Evolutionary conservation across 2,797 vertebrate genomes (phyloP), one percentile per base, ranked within the genome.

Genomic region (Emys orbicularis): DNA sequence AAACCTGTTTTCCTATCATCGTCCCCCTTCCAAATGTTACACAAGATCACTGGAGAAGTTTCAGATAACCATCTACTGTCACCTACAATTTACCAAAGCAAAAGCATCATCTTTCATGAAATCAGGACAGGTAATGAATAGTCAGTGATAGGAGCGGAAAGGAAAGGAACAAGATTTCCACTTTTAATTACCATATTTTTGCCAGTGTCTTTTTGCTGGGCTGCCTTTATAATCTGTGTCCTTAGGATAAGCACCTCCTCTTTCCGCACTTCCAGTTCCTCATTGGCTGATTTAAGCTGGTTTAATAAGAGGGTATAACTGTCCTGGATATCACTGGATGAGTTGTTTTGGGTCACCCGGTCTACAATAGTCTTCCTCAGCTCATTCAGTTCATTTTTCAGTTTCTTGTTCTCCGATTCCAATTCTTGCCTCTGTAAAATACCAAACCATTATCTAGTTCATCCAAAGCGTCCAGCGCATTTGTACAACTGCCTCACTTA

Each of bases 201-300:
- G 52, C 95, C 97, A 0, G 74, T 84, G 10, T 98, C 98, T 16
- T 97, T 98, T 54, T 98, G 98, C 96, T 98, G 98, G 27, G 98
- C 98, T 0, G 97, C 84, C 82, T 98, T 99, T 95, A 99, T 98
- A 0, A 99, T 99, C 98, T 99, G 99, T 0, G 99, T 98, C 97
- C 99, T 98, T 44, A 99, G 99, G 90, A 99, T 99, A 6, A 99
- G 99, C 21, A 99, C 99, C 88, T 99, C 99, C 96, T 99, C 99
- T 94, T 99, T 99, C 83, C 99, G 99, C 44, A 99, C 99, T 31
- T 99, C 99, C 72, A 99, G 97, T 98, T 99, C 99, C 98, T 99
- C 99, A 0, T 96, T 98, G 97, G 99, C 99, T 0, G 98, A 93
- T 83, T 98, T 99, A 65, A 99, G 99, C 97, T 99, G 99, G 91